These are phyloP conservation scores for Eleutherodactylus coqui DNA, from an alignment of 2,797 vertebrate genomes.

Conservation along the genomic window DNA sequence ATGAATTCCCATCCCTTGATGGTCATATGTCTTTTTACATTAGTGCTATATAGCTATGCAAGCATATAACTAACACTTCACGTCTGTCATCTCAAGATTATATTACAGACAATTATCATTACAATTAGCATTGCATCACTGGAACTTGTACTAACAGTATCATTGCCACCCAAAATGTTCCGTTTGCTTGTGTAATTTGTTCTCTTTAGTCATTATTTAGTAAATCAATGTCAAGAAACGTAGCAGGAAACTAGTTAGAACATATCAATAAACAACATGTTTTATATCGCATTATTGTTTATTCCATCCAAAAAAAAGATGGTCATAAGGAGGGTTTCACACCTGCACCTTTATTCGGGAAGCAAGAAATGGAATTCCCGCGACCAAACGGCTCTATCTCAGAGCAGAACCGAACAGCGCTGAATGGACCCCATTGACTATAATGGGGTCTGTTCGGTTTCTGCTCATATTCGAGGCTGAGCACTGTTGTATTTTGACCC, in stretches of 20 bases:
- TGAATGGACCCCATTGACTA: too few relatives aligned
- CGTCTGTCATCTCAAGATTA: conserved; percentile 13
- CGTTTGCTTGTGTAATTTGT: background rate
- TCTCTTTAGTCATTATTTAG: background rate
- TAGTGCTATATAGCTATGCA: background rate
- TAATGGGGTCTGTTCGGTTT: too few relatives aligned
- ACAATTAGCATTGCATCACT: conserved; percentile 4
- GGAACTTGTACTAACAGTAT: background rate
- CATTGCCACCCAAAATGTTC: background rate
- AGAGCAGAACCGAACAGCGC: too few relatives aligned
- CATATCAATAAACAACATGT: background rate
- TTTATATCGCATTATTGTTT: too few relatives aligned
- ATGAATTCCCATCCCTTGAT: too few relatives aligned
- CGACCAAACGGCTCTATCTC: too few relatives aligned
- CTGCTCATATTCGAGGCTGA: too few relatives aligned
- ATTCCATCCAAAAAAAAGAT: background rate
- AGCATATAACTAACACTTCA: background rate
- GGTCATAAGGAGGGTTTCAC: too few relatives aligned
- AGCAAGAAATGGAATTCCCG: too few relatives aligned
- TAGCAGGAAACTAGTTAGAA: background rate
- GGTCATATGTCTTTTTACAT: background rate
- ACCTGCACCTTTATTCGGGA: too few relatives aligned
- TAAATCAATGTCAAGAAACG: background rate
- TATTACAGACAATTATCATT: background rate
- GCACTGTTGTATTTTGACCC: too few relatives aligned